Base-by-base conservation (phyloP, 2,113 vertebrate species). In the Collichthys lucidus region DNA sequence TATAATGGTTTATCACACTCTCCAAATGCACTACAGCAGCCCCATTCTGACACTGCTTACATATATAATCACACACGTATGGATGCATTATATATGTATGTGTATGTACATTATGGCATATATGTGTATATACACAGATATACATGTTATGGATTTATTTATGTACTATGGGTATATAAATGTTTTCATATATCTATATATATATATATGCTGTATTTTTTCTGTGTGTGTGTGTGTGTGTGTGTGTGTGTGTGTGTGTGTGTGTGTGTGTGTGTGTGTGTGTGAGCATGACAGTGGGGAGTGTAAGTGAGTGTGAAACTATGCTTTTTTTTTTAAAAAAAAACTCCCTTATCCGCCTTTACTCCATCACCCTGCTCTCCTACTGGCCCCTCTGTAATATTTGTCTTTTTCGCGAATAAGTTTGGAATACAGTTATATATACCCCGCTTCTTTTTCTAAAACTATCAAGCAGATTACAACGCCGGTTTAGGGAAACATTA, bases 31-130 rank as follows among this genome's bases (percentile, higher is more conserved):
- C 93, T 92, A 91, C 90, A 91, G 86, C 86, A 89, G 91, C 88
- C 68, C 84, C 93, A 91, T 91, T 85, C 63, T 90, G 82, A 89
- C 79, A 46, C 87, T 74, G 79, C 80, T 66, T 81, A 77, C 94
- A 95, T 95, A 95, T 95, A 95, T 95, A 94, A 95, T 94, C 89
- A 94, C 92, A 92, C 92, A 90, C 91, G 11, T 74, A 85, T 79
- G 86, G 87, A 93, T 95, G 93, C 86, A 95, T 94, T 95, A 94
- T 95, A 95, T 95, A 95, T 95, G 93, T 93, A 90, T 89, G 88
- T 94, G 90, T 94, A 92, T 92, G 84, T 92, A 91, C 92, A 91
- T 94, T 77, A 79, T 88, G 83, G 77, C 87, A 93, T 93, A 92
- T 92, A 91, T 92, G 91, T 95, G 88, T 93, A 91, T 92, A 92